Evolutionary conservation across 2,113 vertebrate genomes (phyloP).

Genomic region (Indri indri): DNA sequence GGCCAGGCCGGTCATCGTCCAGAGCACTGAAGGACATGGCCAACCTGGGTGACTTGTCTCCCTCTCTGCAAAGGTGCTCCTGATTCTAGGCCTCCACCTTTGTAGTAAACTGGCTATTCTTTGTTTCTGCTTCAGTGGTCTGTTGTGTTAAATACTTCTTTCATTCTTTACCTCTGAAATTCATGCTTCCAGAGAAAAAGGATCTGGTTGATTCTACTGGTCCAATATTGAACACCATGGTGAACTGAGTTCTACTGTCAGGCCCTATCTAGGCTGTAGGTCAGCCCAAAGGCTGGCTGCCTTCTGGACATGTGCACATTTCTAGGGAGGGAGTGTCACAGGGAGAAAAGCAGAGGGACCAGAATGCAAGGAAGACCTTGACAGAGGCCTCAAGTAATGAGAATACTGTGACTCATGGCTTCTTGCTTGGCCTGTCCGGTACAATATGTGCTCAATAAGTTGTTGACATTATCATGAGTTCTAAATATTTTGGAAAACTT

Average conservation of each 20-base stretch:
- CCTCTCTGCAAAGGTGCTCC: background rate
- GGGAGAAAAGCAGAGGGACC: background rate
- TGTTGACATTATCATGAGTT: background rate
- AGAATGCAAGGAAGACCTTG: background rate
- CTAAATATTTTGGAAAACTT: background rate
- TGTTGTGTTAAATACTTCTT: background rate
- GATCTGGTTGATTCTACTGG: background rate
- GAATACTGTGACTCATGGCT: rapidly evolving
- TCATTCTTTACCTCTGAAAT: background rate
- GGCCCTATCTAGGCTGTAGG: no score
- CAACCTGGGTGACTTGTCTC: background rate
- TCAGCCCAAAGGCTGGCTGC: background rate
- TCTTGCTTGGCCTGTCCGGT: background rate
- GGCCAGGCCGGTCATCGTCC: background rate
- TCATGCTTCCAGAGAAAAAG: background rate
- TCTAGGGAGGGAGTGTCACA: background rate
- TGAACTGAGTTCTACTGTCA: background rate
- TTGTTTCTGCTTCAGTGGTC: background rate
- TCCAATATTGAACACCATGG: background rate
- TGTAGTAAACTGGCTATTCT: no score
- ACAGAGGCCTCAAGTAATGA: background rate
- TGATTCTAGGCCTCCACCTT: background rate
- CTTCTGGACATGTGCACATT: background rate
- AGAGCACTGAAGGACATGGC: rapidly evolving
- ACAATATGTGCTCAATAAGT: background rate